Conservation (phyloP, 2,113 vertebrate genomes). For the Upupa epops region DNA sequence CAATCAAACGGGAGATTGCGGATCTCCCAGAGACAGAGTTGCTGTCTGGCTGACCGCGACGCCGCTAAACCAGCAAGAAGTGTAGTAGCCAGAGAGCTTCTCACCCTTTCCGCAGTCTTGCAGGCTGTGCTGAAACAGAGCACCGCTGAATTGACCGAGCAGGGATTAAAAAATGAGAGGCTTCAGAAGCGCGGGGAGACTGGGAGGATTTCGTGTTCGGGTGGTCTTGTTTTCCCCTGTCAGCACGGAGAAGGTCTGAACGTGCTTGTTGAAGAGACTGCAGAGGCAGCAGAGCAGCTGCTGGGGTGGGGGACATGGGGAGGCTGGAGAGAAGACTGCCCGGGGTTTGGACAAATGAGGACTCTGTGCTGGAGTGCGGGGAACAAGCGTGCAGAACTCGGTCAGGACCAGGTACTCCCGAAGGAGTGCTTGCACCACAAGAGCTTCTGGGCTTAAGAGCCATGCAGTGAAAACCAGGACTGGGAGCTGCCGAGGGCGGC, state of each 20-base stretch:
- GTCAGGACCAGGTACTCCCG: background rate
- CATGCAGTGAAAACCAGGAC: background rate
- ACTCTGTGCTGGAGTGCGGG: background rate
- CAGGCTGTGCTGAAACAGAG: background rate
- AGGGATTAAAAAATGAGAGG: constrained; percentile 36
- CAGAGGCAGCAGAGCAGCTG: background rate
- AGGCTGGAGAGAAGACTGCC: background rate
- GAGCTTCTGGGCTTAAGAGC: background rate
- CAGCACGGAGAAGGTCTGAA: background rate
- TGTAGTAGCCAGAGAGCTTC: background rate
- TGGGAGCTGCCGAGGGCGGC: no score
- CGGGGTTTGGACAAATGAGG: background rate
- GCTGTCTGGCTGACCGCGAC: background rate
- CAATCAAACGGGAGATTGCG: background rate
- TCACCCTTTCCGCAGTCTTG: background rate
- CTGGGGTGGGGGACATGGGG: background rate
- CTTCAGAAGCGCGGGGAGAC: constrained; percentile 13
- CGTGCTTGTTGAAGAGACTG: background rate
- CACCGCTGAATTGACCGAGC: background rate
- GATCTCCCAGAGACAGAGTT: background rate
- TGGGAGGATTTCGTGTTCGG: constrained; percentile 3
- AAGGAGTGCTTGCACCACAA: background rate
- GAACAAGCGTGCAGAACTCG: background rate
- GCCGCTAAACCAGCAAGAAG: background rate
- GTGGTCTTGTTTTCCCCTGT: background rate